Evolutionary conservation across 2,113 vertebrate species (phyloP).

Genomic region (Sterrhoptilus dennistouni): DNA sequence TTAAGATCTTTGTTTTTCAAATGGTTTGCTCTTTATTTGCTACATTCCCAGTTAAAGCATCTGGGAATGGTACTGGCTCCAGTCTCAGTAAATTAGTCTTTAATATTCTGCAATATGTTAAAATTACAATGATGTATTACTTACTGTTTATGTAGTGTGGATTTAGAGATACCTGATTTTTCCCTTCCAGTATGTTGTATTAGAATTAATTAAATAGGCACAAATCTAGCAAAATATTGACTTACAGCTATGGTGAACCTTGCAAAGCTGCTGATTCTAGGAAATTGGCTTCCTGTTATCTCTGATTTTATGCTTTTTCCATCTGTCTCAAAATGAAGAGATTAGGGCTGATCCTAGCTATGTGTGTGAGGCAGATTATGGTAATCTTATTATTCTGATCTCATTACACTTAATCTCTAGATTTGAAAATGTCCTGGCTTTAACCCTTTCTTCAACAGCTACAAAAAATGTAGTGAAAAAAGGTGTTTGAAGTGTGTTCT

Average conservation of each 20-base stretch:
- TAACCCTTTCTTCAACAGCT: slow-evolving; percentile 35
- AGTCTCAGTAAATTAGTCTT: not conserved
- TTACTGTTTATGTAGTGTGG: not conserved
- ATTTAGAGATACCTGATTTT: not conserved
- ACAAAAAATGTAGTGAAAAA: not conserved
- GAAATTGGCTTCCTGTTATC: slow-evolving; percentile 51
- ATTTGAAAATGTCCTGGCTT: slow-evolving; percentile 4
- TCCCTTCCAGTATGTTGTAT: not conserved
- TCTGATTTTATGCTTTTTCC: slow-evolving; percentile 58
- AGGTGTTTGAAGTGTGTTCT: not conserved
- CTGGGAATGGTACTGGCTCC: not conserved
- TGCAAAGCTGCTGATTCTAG: slow-evolving; percentile 21
- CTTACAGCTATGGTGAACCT: not conserved
- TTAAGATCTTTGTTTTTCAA: not conserved
- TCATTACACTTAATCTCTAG: slow-evolving; percentile 40
- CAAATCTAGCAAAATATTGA: slow-evolving; percentile 34
- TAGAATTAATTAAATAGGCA: slow-evolving; percentile 15
- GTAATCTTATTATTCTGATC: slow-evolving; percentile 65
- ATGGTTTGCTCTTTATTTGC: not conserved
- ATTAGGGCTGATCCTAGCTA: slow-evolving; percentile 36
- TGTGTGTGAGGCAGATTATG: slow-evolving; percentile 47
- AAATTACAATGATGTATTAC: not conserved
- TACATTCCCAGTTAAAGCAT: not conserved
- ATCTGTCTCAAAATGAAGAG: slow-evolving; percentile 63
- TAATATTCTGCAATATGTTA: not conserved